Conservation (phyloP, 2,797 vertebrate genomes). For the Pangasius mekongensis region DNA sequence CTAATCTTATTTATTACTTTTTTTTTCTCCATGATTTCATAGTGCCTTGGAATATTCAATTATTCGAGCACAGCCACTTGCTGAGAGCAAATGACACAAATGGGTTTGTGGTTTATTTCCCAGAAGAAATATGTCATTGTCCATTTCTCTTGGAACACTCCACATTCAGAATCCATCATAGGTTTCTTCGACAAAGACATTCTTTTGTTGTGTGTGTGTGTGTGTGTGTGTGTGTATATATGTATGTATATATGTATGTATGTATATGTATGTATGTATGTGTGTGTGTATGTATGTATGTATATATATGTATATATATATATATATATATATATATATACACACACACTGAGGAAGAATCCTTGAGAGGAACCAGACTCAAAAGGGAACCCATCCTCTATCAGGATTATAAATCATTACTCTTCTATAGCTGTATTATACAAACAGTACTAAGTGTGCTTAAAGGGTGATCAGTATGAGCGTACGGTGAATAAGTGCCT, state of each 20-base stretch:
- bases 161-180: neutral
- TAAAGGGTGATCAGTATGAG: neutral
- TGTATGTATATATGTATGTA: too few relatives aligned
- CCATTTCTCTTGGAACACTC: neutral
- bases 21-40: neutral
- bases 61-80: neutral
- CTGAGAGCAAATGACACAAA: neutral
- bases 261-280: too few relatives aligned
- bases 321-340: too few relatives aligned
- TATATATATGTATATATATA: too few relatives aligned
- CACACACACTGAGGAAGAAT: neutral
- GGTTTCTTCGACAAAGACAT: neutral
- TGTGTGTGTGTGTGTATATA: neutral
- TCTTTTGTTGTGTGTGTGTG: neutral
- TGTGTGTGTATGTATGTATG: too few relatives aligned
- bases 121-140: slow-evolving; percentile 16
- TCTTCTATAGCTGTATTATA: neutral
- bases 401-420: too few relatives aligned
- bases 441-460: neutral
- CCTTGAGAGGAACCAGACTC: too few relatives aligned
- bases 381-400: neutral
- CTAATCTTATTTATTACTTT: neutral
- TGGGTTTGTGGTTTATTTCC: slow-evolving; percentile 3
- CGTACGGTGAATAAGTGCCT: neutral
- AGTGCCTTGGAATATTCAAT: neutral